A percentile compares a stretch with the other conserved stretches of the same genome.
phyloP scores from a whole-genome alignment of 2,797 vertebrate species.

The Melopsittacus undulatus region DNA sequence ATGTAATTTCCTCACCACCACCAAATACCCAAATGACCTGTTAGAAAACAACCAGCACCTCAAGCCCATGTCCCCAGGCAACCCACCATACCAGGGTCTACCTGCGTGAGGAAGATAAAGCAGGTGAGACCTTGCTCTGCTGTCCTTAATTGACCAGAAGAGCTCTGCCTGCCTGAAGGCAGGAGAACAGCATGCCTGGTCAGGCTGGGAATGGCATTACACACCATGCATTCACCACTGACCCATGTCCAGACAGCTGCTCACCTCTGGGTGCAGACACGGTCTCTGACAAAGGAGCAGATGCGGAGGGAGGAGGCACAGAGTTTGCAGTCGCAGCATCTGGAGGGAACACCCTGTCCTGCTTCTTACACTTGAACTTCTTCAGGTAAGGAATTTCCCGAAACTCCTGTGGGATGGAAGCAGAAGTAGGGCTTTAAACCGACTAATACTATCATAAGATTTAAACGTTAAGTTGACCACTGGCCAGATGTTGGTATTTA shows the following conservation, averaged over 20 bases:
- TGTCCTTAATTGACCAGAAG: not conserved
- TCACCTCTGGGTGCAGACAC: conserved; percentile 82
- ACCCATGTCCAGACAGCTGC: not conserved
- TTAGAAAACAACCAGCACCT: not conserved
- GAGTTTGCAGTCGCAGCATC: conserved; percentile 65
- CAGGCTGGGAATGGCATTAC: not conserved
- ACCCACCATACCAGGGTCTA: not conserved
- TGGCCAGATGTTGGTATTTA: not conserved
- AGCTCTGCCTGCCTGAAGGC: not conserved
- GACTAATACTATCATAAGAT: not conserved
- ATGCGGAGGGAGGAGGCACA: conserved; percentile 60
- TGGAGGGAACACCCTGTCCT: conserved; percentile 88
- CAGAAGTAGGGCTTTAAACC: not conserved
- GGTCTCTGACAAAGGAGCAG: conserved; percentile 63
- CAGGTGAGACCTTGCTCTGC: not conserved
- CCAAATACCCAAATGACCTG: not conserved
- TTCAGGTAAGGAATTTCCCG: conserved; percentile 91
- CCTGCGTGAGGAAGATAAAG: not conserved
- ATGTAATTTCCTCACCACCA: not conserved
- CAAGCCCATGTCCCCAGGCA: not conserved
- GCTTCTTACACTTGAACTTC: conserved; percentile 94
- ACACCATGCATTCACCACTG: not conserved
- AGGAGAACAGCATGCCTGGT: not conserved
- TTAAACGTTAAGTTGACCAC: not conserved
- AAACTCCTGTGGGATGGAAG: conserved; percentile 83